A percentile compares a stretch with the other conserved stretches of the same genome.
Conservation (phyloP, 1,140 invertebrate species). For the Coenobita brevimanus region DNA sequence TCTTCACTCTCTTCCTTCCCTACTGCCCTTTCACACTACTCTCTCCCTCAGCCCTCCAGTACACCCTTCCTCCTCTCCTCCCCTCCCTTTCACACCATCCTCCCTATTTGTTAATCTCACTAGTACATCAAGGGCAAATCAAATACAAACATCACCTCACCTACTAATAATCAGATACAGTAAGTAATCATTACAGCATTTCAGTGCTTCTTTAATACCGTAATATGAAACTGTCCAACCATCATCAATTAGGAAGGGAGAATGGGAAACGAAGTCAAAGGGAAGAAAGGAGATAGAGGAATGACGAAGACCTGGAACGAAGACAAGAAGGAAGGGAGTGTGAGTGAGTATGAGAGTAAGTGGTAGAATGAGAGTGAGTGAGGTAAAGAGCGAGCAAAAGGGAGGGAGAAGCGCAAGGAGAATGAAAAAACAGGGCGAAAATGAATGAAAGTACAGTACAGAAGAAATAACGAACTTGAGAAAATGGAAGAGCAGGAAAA, state of each 20-base stretch:
- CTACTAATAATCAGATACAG: too few relatives aligned
- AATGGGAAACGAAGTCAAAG: neutral
- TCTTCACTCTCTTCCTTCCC: too few relatives aligned
- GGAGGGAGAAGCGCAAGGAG: neutral
- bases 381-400: neutral
- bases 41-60: too few relatives aligned
- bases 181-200: too few relatives aligned
- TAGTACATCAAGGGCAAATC: too few relatives aligned
- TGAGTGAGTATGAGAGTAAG: too few relatives aligned
- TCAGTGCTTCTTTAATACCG: too few relatives aligned
- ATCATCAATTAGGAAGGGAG: neutral
- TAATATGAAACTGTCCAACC: neutral
- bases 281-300: neutral
- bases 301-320: neutral
- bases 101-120: too few relatives aligned
- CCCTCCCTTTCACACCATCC: too few relatives aligned
- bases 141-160: too few relatives aligned
- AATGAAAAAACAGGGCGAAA: neutral
- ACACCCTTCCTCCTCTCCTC: too few relatives aligned
- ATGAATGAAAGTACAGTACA: neutral
- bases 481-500: neutral
- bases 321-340: neutral
- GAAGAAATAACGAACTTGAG: neutral
- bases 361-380: neutral
- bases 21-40: too few relatives aligned